Percentiles rank a stretch among this genome's conserved stretches.
These are phyloP conservation scores for Forbesichthys papilliferus DNA, from an alignment of 2,113 vertebrate species.

Conservation along the genomic window DNA sequence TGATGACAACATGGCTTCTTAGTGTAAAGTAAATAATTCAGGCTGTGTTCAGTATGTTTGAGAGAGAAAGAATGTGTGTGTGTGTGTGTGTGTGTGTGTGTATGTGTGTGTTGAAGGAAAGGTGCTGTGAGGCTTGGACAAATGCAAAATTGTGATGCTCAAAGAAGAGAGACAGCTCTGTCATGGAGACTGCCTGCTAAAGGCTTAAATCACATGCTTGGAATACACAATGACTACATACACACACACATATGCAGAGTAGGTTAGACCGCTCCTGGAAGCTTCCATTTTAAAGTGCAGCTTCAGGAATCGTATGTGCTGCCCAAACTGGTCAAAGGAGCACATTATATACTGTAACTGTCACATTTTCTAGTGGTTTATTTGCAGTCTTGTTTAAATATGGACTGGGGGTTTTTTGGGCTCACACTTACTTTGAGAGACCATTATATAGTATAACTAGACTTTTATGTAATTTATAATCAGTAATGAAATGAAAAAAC, in stretches of 20 bases:
- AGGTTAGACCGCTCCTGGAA: slow-evolving; percentile 64
- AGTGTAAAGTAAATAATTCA: slow-evolving; percentile 60
- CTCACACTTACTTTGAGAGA: not conserved
- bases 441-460: not conserved
- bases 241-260: slow-evolving; percentile 29
- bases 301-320: slow-evolving; percentile 45
- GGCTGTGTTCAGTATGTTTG: no score
- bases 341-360: not conserved
- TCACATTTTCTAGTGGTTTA: slow-evolving; percentile 12
- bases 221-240: slow-evolving; percentile 67
- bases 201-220: slow-evolving; percentile 71
- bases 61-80: not conserved
- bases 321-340: no score
- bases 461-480: slow-evolving; percentile 7
- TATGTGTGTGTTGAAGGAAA: slow-evolving; percentile 48
- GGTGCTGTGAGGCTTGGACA: slow-evolving; percentile 68
- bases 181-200: slow-evolving; percentile 61
- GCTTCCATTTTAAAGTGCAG: slow-evolving; percentile 59
- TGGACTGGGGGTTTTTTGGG: not conserved
- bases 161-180: slow-evolving; percentile 73
- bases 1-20: slow-evolving; percentile 72
- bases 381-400: slow-evolving; percentile 7
- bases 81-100: slow-evolving; percentile 10
- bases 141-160: slow-evolving; percentile 71
- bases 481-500: not conserved